Conservation (phyloP, 2,113 vertebrate species). For the Pipra filicauda region DNA sequence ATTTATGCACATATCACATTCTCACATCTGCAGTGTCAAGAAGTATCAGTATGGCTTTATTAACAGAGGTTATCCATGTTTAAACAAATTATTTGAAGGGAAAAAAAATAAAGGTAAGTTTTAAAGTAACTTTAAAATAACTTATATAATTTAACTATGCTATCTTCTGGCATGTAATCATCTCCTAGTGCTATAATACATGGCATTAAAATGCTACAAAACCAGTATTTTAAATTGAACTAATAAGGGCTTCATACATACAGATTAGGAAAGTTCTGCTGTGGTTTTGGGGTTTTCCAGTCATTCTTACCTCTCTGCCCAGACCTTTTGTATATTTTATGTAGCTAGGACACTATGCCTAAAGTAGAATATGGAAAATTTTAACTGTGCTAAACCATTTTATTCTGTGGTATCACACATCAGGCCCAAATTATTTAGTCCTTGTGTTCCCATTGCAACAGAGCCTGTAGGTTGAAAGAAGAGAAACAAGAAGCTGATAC, state of each 20-base stretch:
- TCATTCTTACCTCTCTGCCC: accelerated
- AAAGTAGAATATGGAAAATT: neutral
- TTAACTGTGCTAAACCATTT: neutral
- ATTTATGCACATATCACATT: neutral
- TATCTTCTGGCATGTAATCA: neutral
- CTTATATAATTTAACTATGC: neutral
- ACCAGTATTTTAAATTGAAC: neutral
- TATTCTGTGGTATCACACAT: neutral
- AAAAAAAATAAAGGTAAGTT: neutral
- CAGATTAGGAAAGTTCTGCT: neutral
- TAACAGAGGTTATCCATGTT: neutral
- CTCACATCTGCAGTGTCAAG: neutral
- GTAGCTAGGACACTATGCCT: neutral
- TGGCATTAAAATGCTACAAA: neutral
- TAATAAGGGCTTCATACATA: neutral
- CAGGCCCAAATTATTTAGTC: neutral
- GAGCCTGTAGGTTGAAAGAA: neutral
- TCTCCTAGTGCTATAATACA: neutral
- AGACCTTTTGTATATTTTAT: neutral
- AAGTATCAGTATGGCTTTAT: neutral
- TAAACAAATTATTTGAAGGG: neutral
- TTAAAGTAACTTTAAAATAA: neutral
- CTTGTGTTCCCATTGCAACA: neutral
- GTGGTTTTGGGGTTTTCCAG: neutral
- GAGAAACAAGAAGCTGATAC: neutral